Percentiles rank a stretch among this genome's conserved stretches.
phyloP scores from a whole-genome alignment of 2,888 invertebrate genomes.

The Phalangium opilio region DNA sequence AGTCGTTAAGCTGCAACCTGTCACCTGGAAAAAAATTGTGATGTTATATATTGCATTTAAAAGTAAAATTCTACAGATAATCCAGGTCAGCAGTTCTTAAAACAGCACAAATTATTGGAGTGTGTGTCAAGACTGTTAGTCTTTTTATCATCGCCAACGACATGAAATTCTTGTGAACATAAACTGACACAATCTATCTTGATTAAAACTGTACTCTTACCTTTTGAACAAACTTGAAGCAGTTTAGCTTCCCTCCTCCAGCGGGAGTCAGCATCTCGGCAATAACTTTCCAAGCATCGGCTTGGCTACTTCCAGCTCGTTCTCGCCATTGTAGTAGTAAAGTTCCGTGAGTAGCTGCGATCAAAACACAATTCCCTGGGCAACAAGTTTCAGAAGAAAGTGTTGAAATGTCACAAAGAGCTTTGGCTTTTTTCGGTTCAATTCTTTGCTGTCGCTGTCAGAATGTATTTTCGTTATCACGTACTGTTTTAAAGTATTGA shows the following conservation, averaged over 20 bases:
- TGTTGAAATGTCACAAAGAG: constrained; percentile 22
- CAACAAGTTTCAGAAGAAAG: constrained; percentile 24
- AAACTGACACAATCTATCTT: constrained; percentile 9
- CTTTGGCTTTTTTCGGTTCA: constrained; percentile 25
- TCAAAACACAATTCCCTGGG: constrained; percentile 25
- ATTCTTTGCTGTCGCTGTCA: constrained; percentile 21
- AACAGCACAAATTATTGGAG: no score
- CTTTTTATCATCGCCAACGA: no score
- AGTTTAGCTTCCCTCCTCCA: constrained; percentile 27
- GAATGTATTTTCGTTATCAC: no score
- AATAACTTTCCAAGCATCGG: constrained; percentile 27
- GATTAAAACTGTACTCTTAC: no score
- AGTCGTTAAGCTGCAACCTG: constrained; percentile 25
- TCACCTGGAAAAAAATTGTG: constrained; percentile 3
- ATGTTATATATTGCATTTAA: no score
- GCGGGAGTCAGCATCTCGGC: constrained; percentile 31
- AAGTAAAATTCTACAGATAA: neutral
- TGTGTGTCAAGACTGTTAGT: no score
- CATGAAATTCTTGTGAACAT: neutral
- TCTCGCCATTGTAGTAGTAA: constrained; percentile 26
- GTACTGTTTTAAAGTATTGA: no score
- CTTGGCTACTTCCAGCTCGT: constrained; percentile 25
- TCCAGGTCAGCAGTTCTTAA: no score
- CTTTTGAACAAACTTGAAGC: constrained; percentile 28
- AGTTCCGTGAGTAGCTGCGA: constrained; percentile 22